Percentiles rank a stretch among this genome's conserved stretches.
Conservation (phyloP, 1,140 invertebrate species). For the Calliopsis andreniformis region DNA sequence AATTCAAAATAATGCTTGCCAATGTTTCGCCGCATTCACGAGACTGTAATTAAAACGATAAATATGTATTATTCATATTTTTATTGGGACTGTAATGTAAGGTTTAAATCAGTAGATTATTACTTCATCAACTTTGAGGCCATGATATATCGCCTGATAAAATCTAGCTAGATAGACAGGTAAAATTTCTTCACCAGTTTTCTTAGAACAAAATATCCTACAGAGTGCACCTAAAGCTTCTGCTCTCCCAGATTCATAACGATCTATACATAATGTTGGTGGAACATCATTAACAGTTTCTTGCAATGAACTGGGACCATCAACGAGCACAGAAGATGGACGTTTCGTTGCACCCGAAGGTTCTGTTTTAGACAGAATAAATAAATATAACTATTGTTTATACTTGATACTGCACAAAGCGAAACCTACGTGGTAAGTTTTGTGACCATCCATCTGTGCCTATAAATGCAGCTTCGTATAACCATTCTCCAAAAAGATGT, state of each 20-base stretch:
- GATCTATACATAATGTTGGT: slow-evolving; percentile 83
- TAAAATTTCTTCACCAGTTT: slow-evolving; percentile 96
- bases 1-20: slow-evolving; percentile 91
- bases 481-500: slow-evolving; percentile 97
- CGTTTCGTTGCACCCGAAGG: slow-evolving; percentile 81
- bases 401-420: neutral
- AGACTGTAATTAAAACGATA: slow-evolving; percentile 69
- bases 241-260: slow-evolving; percentile 92
- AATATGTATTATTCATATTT: neutral
- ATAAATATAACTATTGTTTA: neutral
- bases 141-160: slow-evolving; percentile 95
- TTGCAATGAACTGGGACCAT: slow-evolving; percentile 81
- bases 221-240: slow-evolving; percentile 97
- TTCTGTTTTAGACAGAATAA: slow-evolving; percentile 71
- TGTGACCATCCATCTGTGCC: slow-evolving; percentile 86
- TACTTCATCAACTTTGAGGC: slow-evolving; percentile 87
- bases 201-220: slow-evolving; percentile 97
- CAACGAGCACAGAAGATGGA: slow-evolving; percentile 79
- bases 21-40: slow-evolving; percentile 88
- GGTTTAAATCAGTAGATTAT: slow-evolving; percentile 1
- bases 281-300: slow-evolving; percentile 80
- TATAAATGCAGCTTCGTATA: slow-evolving; percentile 97
- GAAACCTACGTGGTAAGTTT: slow-evolving; percentile 81
- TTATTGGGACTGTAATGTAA: neutral
- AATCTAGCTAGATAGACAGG: slow-evolving; percentile 97